phyloP scores from a whole-genome alignment of 2,888 invertebrate species.

The Trichogramma evanescens region DNA sequence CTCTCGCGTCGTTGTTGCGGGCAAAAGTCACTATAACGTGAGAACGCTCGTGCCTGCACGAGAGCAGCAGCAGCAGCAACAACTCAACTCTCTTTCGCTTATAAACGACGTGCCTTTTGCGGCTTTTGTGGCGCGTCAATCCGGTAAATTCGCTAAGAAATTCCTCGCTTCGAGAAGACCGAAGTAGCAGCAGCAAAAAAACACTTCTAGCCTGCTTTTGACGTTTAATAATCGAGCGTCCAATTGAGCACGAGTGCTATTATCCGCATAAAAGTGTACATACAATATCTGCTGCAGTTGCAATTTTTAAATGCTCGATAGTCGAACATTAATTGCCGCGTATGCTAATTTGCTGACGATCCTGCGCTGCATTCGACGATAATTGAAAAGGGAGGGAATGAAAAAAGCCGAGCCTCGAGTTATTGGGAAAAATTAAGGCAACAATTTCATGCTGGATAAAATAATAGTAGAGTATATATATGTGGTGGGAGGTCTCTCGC shows the following conservation, averaged over 20 bases:
- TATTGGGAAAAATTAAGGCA: background rate
- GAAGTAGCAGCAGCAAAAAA: background rate
- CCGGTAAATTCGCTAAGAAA: slow-evolving; percentile 23
- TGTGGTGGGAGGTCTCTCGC: background rate
- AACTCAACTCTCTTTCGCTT: slow-evolving; percentile 2
- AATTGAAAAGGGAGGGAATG: background rate
- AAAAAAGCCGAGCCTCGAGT: background rate
- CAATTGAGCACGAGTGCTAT: background rate
- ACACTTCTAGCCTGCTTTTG: slow-evolving; percentile 14
- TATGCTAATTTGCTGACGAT: background rate
- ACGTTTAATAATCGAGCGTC: slow-evolving; percentile 18
- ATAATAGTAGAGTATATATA: slow-evolving; percentile 4
- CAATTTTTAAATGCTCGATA: background rate
- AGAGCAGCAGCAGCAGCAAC: background rate
- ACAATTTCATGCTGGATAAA: slow-evolving; percentile 14
- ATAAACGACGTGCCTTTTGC: slow-evolving; percentile 11
- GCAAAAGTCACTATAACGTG: slow-evolving; percentile 22
- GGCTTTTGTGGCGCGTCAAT: slow-evolving; percentile 25
- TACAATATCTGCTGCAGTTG: background rate
- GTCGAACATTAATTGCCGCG: slow-evolving; percentile 4
- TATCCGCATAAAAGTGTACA: too few species aligned
- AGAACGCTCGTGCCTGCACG: slow-evolving; percentile 20
- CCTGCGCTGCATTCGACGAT: background rate
- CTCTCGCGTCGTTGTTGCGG: too few species aligned
- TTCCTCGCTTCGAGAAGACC: slow-evolving; percentile 4